These are phyloP conservation scores for Noctua janthe DNA, from an alignment of 2,888 invertebrate genomes.

Conservation along the genomic window DNA sequence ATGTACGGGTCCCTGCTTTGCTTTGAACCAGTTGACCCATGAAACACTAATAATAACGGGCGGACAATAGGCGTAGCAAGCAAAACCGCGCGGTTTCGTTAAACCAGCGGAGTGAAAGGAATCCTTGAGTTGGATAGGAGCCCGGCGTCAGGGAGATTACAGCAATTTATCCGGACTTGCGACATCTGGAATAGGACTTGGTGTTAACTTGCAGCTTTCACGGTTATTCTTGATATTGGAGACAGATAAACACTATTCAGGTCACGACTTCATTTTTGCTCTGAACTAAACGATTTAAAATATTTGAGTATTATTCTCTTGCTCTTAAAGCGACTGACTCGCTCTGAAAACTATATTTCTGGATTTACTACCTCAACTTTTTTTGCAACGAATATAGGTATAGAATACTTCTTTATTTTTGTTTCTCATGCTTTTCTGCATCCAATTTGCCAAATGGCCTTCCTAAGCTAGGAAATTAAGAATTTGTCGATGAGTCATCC, in stretches of 20 bases:
- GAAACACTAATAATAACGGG: constrained; percentile 78
- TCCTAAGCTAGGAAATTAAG: background rate
- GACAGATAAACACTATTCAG: constrained; percentile 33
- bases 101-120: constrained; percentile 83
- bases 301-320: constrained; percentile 8
- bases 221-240: constrained; percentile 41
- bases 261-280: constrained; percentile 8
- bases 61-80: constrained; percentile 77
- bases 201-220: constrained; percentile 47
- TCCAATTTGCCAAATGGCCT: constrained; percentile 12
- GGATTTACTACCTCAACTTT: constrained; percentile 7
- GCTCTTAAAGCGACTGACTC: constrained; percentile 14
- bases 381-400: constrained; percentile 25
- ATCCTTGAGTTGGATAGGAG: constrained; percentile 82
- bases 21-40: constrained; percentile 75
- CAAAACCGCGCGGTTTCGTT: constrained; percentile 77
- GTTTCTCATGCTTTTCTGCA: constrained; percentile 17
- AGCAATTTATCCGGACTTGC: constrained; percentile 79
- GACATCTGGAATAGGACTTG: constrained; percentile 71
- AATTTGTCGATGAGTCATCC: background rate
- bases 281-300: constrained; percentile 8
- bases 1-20: constrained; percentile 62
- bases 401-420: constrained; percentile 45
- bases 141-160: constrained; percentile 79
- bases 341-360: constrained; percentile 36